These are phyloP conservation scores for Tylochromis polylepis DNA, from an alignment of 2,113 vertebrate species.

Conservation along the genomic window DNA sequence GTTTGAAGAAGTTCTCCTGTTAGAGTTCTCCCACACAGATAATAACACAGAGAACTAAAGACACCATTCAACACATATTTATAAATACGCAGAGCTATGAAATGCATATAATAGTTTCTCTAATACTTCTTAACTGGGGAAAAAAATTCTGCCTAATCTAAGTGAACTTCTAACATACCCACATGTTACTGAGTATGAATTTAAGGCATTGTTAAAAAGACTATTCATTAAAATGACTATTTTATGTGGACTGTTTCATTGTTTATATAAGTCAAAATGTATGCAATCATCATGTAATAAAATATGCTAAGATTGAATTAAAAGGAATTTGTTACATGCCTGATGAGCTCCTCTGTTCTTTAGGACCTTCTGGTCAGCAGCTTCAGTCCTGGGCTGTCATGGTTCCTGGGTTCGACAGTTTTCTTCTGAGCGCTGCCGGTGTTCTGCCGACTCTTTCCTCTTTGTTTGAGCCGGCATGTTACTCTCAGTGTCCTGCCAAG, in stretches of 20 bases:
- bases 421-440: conserved; percentile 71
- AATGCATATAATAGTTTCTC: background rate
- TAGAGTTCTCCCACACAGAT: background rate
- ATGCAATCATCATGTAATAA: background rate
- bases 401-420: conserved; percentile 80
- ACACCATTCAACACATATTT: background rate
- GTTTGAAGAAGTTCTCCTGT: background rate
- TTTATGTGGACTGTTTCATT: background rate
- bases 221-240: background rate
- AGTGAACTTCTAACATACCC: background rate
- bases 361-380: conserved; percentile 81
- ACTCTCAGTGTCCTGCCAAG: background rate
- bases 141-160: background rate
- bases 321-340: background rate
- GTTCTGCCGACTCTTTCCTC: conserved; percentile 74
- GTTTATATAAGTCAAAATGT: background rate
- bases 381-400: conserved; percentile 74
- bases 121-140: background rate
- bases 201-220: background rate
- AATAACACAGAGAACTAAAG: background rate
- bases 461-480: conserved; percentile 67
- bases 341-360: background rate
- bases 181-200: background rate
- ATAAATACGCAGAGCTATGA: background rate
- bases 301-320: background rate